Evolutionary conservation across 1,140 invertebrate genomes (phyloP).

Genomic region (Drosophila obscura): DNA sequence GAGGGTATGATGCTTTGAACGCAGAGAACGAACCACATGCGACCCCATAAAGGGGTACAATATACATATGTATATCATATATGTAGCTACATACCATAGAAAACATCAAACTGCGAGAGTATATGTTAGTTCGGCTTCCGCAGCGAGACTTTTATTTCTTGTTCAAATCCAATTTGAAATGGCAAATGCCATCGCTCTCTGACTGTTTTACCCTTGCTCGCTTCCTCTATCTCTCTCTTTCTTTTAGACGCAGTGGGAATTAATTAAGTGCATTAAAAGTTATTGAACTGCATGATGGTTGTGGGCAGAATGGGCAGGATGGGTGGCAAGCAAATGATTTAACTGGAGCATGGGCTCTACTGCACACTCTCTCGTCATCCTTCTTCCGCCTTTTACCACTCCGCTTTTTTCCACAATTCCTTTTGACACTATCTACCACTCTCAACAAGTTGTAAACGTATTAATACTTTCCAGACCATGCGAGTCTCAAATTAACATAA

Average conservation of each 20-base stretch:
- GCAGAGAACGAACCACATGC: too few relatives aligned
- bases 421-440: too few relatives aligned
- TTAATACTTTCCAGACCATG: too few relatives aligned
- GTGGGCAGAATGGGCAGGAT: conserved; percentile 14
- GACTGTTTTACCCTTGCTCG: background rate
- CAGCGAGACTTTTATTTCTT: too few relatives aligned
- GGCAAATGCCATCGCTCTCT: conserved; percentile 48
- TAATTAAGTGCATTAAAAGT: conserved; percentile 82
- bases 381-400: background rate
- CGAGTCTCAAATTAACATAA: too few relatives aligned
- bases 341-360: conserved; percentile 57
- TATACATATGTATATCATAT: too few relatives aligned
- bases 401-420: conserved; percentile 1
- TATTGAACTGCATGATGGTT: conserved; percentile 73
- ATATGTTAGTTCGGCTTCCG: too few relatives aligned
- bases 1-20: too few relatives aligned
- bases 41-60: too few relatives aligned
- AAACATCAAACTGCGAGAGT: too few relatives aligned
- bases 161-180: conserved; percentile 73
- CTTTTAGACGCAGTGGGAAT: conserved; percentile 58
- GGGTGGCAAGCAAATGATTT: conserved; percentile 65
- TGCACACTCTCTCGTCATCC: background rate
- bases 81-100: too few relatives aligned
- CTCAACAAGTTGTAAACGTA: too few relatives aligned
- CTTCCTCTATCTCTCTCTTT: background rate